phyloP scores from a whole-genome alignment of 2,888 invertebrate species.

The Erebia ligea region DNA sequence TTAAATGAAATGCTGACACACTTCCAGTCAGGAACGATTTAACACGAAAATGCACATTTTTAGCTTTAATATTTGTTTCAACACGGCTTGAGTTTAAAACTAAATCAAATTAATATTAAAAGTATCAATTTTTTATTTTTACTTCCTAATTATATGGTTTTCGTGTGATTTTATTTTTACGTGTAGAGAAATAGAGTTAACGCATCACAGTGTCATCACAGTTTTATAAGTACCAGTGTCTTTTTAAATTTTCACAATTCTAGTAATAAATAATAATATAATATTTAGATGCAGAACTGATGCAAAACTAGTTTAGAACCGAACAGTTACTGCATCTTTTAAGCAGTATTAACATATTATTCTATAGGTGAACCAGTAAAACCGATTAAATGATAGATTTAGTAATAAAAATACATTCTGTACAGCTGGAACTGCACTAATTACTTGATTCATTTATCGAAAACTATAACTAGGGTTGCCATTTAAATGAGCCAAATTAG shows the following conservation, averaged over 20 bases:
- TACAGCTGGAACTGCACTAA: slow-evolving; percentile 42
- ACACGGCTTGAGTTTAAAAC: slow-evolving; percentile 65
- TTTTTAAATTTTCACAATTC: slow-evolving; percentile 35
- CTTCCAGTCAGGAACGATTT: slow-evolving; percentile 46
- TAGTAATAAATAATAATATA: slow-evolving; percentile 28
- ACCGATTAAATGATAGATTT: slow-evolving; percentile 31
- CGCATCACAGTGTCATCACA: slow-evolving; percentile 77
- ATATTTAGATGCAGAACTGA: slow-evolving; percentile 57
- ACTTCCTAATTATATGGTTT: slow-evolving; percentile 43
- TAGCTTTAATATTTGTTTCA: slow-evolving; percentile 70
- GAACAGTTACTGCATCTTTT: slow-evolving; percentile 58
- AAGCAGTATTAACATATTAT: slow-evolving; percentile 67
- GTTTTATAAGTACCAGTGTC: slow-evolving; percentile 33
- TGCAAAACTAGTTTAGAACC: slow-evolving; percentile 37
- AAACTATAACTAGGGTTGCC: slow-evolving; percentile 8
- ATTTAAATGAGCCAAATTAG: slow-evolving; percentile 3
- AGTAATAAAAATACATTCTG: slow-evolving; percentile 38
- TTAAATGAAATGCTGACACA: slow-evolving; percentile 19
- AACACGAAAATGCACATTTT: slow-evolving; percentile 72
- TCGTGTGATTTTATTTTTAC: slow-evolving; percentile 41
- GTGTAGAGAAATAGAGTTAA: slow-evolving; percentile 35
- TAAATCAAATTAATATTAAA: slow-evolving; percentile 41
- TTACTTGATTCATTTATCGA: slow-evolving; percentile 26
- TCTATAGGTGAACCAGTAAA: slow-evolving; percentile 45
- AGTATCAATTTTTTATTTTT: slow-evolving; percentile 35